Evolutionary conservation across 2,888 invertebrate genomes (phyloP).

Genomic region (Temnothorax unifasciatus): DNA sequence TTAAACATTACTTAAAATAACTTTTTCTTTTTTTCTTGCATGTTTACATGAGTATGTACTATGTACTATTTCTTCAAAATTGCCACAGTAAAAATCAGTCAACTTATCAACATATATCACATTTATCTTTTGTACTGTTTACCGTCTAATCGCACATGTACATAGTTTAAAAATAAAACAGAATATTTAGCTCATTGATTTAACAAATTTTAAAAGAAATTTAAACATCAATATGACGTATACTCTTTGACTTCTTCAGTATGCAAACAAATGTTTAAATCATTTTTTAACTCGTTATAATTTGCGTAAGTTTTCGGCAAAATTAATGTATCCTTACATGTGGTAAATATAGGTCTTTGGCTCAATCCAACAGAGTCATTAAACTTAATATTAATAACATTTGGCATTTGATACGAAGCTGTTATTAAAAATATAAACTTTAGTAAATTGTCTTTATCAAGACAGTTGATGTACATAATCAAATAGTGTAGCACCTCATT

Average conservation of each 20-base stretch:
- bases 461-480: constrained; percentile 4
- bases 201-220: not conserved
- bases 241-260: not conserved
- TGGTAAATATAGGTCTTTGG: constrained; percentile 1
- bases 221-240: not conserved
- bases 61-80: not conserved
- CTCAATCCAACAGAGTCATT: constrained; percentile 1
- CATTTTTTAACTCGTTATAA: constrained; percentile 3
- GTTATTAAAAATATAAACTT: not conserved
- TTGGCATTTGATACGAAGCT: not conserved
- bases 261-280: constrained; percentile 2
- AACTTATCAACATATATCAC: not conserved
- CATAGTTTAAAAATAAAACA: not conserved
- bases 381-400: not conserved
- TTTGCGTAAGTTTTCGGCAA: not conserved
- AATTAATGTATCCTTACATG: not conserved
- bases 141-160: not conserved
- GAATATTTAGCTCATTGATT: not conserved
- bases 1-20: not conserved
- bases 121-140: not conserved
- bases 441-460: not conserved
- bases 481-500: not conserved
- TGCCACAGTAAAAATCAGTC: not conserved
- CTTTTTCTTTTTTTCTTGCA: not conserved
- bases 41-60: not conserved